Conservation (phyloP, 2,888 invertebrate genomes). For the Ophion ellenae region DNA sequence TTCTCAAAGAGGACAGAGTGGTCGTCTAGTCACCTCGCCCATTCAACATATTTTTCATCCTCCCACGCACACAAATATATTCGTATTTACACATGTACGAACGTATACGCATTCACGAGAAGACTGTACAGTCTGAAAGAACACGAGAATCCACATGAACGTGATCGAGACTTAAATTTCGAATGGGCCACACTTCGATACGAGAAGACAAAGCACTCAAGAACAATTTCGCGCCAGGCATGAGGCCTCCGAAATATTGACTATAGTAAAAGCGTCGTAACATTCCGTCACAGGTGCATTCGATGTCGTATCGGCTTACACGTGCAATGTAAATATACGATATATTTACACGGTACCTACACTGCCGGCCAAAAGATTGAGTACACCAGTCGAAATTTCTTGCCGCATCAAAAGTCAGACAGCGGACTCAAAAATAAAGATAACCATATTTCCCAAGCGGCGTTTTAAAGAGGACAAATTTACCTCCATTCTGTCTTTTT, state of each 20-base stretch:
- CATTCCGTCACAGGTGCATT: slow-evolving; percentile 1
- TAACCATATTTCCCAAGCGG: too few relatives aligned
- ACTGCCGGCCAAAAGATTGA: too few relatives aligned
- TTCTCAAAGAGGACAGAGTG: slow-evolving; percentile 46
- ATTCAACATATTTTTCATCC: slow-evolving; percentile 58
- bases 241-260: not conserved
- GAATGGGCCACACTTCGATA: not conserved
- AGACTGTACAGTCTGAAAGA: not conserved
- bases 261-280: not conserved
- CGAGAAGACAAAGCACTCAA: not conserved
- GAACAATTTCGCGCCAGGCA: not conserved
- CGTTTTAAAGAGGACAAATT: too few relatives aligned
- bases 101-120: not conserved
- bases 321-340: not conserved
- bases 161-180: not conserved
- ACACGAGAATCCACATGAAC: slow-evolving; percentile 4
- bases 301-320: not conserved
- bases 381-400: too few relatives aligned
- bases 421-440: too few relatives aligned
- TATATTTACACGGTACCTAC: not conserved
- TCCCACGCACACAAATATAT: slow-evolving; percentile 44
- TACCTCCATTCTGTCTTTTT: too few relatives aligned
- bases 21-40: slow-evolving; percentile 50
- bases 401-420: too few relatives aligned
- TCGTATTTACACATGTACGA: not conserved